Conservation (phyloP, 1,140 invertebrate genomes). For the Maconellicoccus hirsutus region DNA sequence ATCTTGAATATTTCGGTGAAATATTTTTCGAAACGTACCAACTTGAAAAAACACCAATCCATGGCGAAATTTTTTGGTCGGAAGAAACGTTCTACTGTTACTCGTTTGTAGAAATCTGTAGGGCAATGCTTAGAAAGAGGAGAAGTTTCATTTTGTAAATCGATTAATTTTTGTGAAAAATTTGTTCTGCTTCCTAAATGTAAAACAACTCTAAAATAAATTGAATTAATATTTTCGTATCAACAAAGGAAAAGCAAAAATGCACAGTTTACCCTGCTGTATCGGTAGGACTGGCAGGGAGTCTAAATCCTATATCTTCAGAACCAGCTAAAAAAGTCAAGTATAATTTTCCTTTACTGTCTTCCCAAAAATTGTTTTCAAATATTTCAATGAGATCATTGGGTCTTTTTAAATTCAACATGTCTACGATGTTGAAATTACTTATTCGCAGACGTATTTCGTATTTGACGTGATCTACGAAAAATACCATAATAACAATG, state of each 20-base stretch:
- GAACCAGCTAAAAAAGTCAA: conserved; percentile 72
- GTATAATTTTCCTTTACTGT: conserved; percentile 51
- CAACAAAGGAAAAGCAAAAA: neutral
- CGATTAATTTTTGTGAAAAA: conserved; percentile 59
- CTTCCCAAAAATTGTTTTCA: conserved; percentile 43
- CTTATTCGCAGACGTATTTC: conserved; percentile 78
- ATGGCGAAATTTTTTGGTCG: conserved; percentile 59
- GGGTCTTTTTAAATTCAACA: conserved; percentile 54
- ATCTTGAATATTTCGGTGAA: too few relatives aligned
- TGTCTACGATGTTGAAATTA: conserved; percentile 73
- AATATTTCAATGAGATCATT: conserved; percentile 63
- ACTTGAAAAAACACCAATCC: conserved; percentile 63
- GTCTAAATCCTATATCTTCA: conserved; percentile 63
- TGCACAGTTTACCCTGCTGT: conserved; percentile 57
- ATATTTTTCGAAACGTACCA: neutral
- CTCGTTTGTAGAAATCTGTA: conserved; percentile 60
- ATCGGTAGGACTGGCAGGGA: conserved; percentile 66
- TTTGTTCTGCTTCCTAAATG: conserved; percentile 59
- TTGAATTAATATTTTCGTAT: neutral
- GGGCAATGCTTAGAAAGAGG: conserved; percentile 70
- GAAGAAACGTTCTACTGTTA: conserved; percentile 71
- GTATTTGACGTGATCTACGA: conserved; percentile 50
- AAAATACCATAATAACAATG: neutral
- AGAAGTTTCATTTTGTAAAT: conserved; percentile 67
- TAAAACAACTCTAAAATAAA: conserved; percentile 56